Base-by-base conservation (phyloP, 2,888 invertebrate genomes). In the Alloplasta piceator region DNA sequence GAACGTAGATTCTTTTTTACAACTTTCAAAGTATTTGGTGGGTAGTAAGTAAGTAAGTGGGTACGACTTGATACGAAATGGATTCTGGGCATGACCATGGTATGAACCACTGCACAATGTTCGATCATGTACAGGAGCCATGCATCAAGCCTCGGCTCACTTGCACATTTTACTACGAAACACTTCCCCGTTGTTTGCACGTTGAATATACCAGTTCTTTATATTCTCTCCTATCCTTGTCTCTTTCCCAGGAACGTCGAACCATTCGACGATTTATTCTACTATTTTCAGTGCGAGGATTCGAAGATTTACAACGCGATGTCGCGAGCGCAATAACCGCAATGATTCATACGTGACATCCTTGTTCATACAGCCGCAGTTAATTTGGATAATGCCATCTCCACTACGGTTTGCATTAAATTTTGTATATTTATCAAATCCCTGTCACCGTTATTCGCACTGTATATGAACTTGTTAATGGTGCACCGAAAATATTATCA, bases 111-210 rank as follows among this genome's bases (percentile, higher is more conserved):
- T 26, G 74, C 60, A 72, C 74, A 72, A 78, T 60, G 77, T 72
- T 75, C 60, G 48, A 73, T 41, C 64, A 82, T 82, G 79, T 68
- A 56, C 80, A 46, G 64, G 48, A 78, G 76, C 82, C 82, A 85
- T 87, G 81, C 82, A 87, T 87, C 86, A 86, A 85, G 68, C 74
- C 36, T 73, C 79, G 72, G 82, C 78, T 87, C 87, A 85, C 87
- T 87, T 84, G 87, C 86, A 86, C 85, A 84, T 83, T 86, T 84
- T 83, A 85, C 85, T 82, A 80, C 77, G 63, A 83, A 76, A 58
- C 68, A 58, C 12, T 71, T 73, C 56, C 79, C 79, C 78, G 83
- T 83, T 85, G 84, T 84, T 83, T 82, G 52, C 74, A 71, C 66
- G 67, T 64, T 36, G 55, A 63, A 72, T 76, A 83, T 80, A 78